Evolutionary conservation across 2,888 invertebrate genomes (phyloP), one percentile per base, ranked within the genome.

Genomic region (Antheraea assamensis): DNA sequence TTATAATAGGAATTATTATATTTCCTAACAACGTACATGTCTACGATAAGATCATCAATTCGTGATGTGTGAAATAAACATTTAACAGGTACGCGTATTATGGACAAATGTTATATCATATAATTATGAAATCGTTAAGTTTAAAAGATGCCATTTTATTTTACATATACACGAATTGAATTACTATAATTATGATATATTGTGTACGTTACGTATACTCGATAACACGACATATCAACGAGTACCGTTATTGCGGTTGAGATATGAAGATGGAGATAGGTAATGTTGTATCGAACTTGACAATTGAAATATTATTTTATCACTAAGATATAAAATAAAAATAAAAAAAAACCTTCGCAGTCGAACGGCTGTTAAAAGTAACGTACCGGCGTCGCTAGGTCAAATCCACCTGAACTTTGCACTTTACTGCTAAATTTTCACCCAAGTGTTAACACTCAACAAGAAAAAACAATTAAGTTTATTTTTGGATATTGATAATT

Each of bases 21-120:
- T 89, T 91, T 86, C 87, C 77, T 82, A 90, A 89, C 77, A 79
- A 84, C 86, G 81, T 80, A 82, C 82, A 84, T 84, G 83, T 83
- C 81, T 80, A 80, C 82, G 77, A 78, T 92, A 92, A 90, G 87
- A 89, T 90, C 86, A 88, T 80, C 77, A 80, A 31, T 66, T 35
- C 83, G 87, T 92, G 89, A 90, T 89, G 90, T 89, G 90, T 90
- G 91, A 92, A 87, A 83, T 81, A 31, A 75, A 79, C 81, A 79
- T 78, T n/a, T 83, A 80, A 84, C 87, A 86, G 84, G 85, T 90
- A 90, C 89, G 90, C 90, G 90, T 84, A 84, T 83, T 83, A 80
- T 80, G 81, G 78, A 80, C 82, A 81, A 83, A 88, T 85, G 82
- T 89, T 89, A 88, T 89, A 88, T 90, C 87, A 88, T 80, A 82